These are phyloP conservation scores for Oligia fasciuncula DNA, from an alignment of 2,888 invertebrate species.

Conservation along the genomic window DNA sequence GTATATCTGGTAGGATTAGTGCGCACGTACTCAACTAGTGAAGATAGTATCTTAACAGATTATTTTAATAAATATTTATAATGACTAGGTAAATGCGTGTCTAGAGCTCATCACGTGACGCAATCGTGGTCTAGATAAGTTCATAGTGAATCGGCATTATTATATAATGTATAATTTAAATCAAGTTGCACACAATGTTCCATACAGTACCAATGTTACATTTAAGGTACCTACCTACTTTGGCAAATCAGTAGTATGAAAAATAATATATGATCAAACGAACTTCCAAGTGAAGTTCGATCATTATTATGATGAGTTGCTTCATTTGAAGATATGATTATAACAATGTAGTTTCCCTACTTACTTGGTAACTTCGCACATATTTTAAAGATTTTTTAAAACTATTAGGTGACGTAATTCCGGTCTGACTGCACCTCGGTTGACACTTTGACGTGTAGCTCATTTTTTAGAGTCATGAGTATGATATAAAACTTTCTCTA, in stretches of 20 bases:
- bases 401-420: too few relatives aligned
- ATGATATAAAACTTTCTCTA: too few relatives aligned
- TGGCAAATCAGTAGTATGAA: not conserved
- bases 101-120: conserved; percentile 1
- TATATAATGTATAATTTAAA: not conserved
- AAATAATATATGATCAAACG: too few relatives aligned
- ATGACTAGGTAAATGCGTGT: not conserved
- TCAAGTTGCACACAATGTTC: not conserved
- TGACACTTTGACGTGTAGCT: too few relatives aligned
- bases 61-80: not conserved
- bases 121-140: conserved; percentile 2
- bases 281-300: too few relatives aligned
- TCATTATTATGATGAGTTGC: too few relatives aligned
- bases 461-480: too few relatives aligned
- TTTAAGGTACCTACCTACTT: not conserved
- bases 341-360: too few relatives aligned
- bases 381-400: too few relatives aligned
- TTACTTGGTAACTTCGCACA: too few relatives aligned
- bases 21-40: not conserved
- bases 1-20: conserved; percentile 3
- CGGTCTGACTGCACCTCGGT: too few relatives aligned
- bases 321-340: too few relatives aligned
- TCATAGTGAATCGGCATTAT: not conserved
- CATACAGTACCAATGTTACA: not conserved
- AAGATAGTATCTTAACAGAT: conserved; percentile 20